Evolutionary conservation across 1,140 invertebrate genomes (phyloP).

Genomic region (Meloidogyne floridensis): DNA sequence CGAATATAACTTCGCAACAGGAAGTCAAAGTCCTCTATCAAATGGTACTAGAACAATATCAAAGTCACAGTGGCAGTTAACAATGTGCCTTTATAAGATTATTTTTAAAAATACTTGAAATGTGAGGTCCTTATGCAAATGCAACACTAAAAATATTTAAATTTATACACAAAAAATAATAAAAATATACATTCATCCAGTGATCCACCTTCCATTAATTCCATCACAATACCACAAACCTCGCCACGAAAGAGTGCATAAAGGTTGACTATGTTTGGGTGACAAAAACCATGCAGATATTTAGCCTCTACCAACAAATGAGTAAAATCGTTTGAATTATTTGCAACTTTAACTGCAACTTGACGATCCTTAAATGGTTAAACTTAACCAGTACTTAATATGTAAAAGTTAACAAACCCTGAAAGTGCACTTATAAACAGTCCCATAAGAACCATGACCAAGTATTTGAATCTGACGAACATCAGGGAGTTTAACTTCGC

Average conservation of each 20-base stretch:
- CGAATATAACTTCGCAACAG: too few species aligned
- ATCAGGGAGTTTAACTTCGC: constrained; percentile 43
- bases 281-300: constrained; percentile 35
- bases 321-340: constrained; percentile 27
- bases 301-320: constrained; percentile 39
- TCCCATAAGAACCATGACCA: constrained; percentile 51
- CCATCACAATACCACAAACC: constrained; percentile 43
- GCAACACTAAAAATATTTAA: constrained; percentile 35
- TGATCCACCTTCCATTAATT: constrained; percentile 54
- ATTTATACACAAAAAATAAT: neutral
- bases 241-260: constrained; percentile 47
- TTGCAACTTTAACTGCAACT: constrained; percentile 43
- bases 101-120: constrained; percentile 31
- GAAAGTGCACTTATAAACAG: constrained; percentile 40
- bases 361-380: neutral
- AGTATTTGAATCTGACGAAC: constrained; percentile 35
- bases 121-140: constrained; percentile 39
- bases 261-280: constrained; percentile 51
- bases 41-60: too few species aligned
- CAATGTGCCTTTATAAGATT: too few species aligned
- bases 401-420: neutral
- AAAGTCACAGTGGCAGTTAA: too few species aligned
- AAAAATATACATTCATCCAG: constrained; percentile 45
- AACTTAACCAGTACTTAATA: too few species aligned
- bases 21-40: too few species aligned